Percentiles rank a stretch among this genome's conserved stretches.
Evolutionary conservation across 23 tunicate genomes (phyloP).

Genomic region (Clavelina lepadiformis): DNA sequence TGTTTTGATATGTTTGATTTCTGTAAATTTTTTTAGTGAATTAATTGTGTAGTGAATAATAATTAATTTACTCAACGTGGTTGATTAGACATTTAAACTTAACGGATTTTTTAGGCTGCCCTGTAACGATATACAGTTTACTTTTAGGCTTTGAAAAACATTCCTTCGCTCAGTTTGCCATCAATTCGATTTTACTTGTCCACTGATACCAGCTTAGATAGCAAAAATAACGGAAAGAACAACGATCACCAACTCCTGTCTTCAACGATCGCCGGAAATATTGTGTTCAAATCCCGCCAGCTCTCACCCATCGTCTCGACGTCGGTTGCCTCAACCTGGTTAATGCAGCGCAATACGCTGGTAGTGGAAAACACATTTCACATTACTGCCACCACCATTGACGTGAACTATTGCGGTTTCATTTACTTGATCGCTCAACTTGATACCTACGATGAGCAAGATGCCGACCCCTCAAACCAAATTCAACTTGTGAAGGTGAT

Average conservation of each 20-base stretch:
- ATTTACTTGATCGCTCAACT: conserved; percentile 24
- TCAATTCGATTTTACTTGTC: conserved; percentile 24
- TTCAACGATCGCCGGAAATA: conserved; percentile 6
- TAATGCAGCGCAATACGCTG: background rate
- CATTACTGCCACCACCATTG: conserved; percentile 1
- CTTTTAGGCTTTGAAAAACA: too few relatives aligned
- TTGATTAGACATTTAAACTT: too few relatives aligned
- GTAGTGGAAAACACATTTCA: background rate
- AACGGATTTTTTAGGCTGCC: too few relatives aligned
- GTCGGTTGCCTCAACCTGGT: background rate
- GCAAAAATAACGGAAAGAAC: background rate
- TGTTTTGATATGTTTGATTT: too few relatives aligned
- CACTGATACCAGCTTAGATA: conserved; percentile 8
- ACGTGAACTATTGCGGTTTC: conserved; percentile 22
- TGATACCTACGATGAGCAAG: conserved; percentile 13
- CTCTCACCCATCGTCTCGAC: background rate
- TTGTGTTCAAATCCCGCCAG: background rate
- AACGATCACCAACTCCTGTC: conserved; percentile 19
- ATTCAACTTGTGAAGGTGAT: background rate
- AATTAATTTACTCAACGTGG: too few relatives aligned
- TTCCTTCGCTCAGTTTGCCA: too few relatives aligned
- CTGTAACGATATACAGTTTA: too few relatives aligned
- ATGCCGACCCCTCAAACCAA: conserved; percentile 14
- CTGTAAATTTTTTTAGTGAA: too few relatives aligned
- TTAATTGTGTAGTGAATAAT: too few relatives aligned